Conservation (phyloP, 2,797 vertebrate species). For the Phaenicophaeus curvirostris region DNA sequence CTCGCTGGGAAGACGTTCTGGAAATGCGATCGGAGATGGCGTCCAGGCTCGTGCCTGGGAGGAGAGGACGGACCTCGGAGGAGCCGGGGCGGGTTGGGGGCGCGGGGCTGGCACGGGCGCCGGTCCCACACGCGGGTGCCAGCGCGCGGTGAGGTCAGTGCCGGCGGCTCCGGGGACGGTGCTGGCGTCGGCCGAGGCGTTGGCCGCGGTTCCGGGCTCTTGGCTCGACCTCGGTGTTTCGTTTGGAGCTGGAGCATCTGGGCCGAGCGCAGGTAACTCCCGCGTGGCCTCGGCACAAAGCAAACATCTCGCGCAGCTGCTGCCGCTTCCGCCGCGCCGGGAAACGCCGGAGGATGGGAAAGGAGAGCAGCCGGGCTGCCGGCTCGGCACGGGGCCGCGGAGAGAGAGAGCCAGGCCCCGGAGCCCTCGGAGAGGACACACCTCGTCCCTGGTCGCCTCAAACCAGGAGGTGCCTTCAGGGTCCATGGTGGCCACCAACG, state of each 20-base stretch:
- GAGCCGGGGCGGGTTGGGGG: background rate
- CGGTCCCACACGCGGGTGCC: accelerated
- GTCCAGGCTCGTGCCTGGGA: too few species aligned
- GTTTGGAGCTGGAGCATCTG: background rate
- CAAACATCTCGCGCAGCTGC: slow-evolving; percentile 70
- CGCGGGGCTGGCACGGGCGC: too few species aligned
- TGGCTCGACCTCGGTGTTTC: slow-evolving; percentile 63
- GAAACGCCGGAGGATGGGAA: slow-evolving; percentile 66
- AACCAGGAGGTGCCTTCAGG: background rate
- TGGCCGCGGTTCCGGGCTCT: background rate
- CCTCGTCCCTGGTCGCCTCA: background rate
- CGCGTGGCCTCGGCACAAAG: slow-evolving; percentile 55
- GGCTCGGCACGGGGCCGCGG: background rate
- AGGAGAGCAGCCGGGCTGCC: slow-evolving; percentile 26
- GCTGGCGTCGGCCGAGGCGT: background rate
- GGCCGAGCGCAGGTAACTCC: slow-evolving; percentile 63
- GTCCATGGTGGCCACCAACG: accelerated
- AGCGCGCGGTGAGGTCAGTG: accelerated
- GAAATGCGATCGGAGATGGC: slow-evolving; percentile 48
- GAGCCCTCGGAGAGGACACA: background rate
- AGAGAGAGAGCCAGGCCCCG: background rate
- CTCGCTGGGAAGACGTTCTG: slow-evolving; percentile 35
- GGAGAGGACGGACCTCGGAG: background rate
- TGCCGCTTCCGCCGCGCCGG: slow-evolving; percentile 66
- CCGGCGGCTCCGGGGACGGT: background rate